A percentile compares a stretch with the other conserved stretches of the same genome.
Conservation (phyloP, 2,888 invertebrate species). For the Zaprionus obscuricornis region DNA sequence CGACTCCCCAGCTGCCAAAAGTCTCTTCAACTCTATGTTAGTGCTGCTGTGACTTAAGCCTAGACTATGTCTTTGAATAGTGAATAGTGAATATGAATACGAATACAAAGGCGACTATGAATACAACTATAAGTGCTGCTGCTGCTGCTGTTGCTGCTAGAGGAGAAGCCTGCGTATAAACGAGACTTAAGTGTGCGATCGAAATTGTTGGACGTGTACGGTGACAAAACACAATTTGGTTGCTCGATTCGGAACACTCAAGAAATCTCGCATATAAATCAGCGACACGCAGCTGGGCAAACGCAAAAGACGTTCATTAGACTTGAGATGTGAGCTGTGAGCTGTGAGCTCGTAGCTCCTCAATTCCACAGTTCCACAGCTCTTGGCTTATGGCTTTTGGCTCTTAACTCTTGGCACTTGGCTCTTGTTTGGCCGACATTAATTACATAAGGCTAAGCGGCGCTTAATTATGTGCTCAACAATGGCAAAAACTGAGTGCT, state of each 20-base stretch:
- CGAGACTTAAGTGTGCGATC: conserved; percentile 66
- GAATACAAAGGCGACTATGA: conserved; percentile 12
- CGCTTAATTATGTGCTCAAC: conserved; percentile 76
- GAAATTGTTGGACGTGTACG: conserved; percentile 57
- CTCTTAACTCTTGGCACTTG: conserved; percentile 16
- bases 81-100: too few relatives aligned
- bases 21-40: conserved; percentile 4
- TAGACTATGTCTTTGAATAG: too few relatives aligned
- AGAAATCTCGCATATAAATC: conserved; percentile 69
- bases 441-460: conserved; percentile 76
- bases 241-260: conserved; percentile 29
- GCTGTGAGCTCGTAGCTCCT: too few relatives aligned
- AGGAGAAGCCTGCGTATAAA: conserved; percentile 58
- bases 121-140: conserved; percentile 51
- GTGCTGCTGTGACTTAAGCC: too few relatives aligned
- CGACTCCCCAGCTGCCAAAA: conserved; percentile 1
- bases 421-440: conserved; percentile 37
- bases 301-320: conserved; percentile 61
- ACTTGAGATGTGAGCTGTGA: conserved; percentile 41
- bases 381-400: too few relatives aligned
- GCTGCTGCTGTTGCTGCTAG: conserved; percentile 3
- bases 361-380: too few relatives aligned
- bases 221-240: conserved; percentile 74
- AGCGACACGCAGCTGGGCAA: conserved; percentile 63
- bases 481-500: conserved; percentile 70